Conservation (phyloP, 2,113 vertebrate species). For the Rhipidura dahli region DNA sequence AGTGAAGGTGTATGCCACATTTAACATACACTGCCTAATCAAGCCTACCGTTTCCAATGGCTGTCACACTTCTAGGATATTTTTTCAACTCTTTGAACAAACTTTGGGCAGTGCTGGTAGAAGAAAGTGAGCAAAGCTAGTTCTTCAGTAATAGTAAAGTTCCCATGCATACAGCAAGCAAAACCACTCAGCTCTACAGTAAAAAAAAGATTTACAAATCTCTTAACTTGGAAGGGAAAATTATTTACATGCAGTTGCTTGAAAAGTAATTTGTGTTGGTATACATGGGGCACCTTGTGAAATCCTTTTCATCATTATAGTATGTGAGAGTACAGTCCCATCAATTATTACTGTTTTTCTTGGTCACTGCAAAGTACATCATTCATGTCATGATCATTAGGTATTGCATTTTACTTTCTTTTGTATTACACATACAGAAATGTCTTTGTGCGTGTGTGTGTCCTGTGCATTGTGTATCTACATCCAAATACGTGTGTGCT, state of each 20-base stretch:
- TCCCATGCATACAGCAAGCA: not conserved
- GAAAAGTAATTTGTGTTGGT: not conserved
- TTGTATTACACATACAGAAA: rapidly evolving
- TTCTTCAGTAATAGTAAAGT: not conserved
- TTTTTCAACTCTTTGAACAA: not conserved
- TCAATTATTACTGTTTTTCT: not conserved
- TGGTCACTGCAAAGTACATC: not conserved
- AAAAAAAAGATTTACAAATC: not conserved
- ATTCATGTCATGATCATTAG: not conserved
- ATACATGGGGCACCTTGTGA: not conserved
- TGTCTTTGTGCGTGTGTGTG: not conserved
- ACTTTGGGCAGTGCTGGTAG: not conserved
- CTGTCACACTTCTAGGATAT: not conserved
- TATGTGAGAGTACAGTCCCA: not conserved
- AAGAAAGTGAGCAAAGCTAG: not conserved
- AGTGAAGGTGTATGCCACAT: not conserved
- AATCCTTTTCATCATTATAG: not conserved
- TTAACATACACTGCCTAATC: not conserved
- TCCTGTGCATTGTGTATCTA: not conserved
- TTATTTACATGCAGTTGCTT: not conserved
- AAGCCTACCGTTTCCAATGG: not conserved
- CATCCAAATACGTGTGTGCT: rapidly evolving
- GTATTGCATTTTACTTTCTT: not conserved
- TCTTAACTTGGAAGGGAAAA: not conserved
- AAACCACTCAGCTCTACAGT: not conserved